phyloP scores from a whole-genome alignment of 2,888 invertebrate genomes.

The Minunthozetes semirufus region DNA sequence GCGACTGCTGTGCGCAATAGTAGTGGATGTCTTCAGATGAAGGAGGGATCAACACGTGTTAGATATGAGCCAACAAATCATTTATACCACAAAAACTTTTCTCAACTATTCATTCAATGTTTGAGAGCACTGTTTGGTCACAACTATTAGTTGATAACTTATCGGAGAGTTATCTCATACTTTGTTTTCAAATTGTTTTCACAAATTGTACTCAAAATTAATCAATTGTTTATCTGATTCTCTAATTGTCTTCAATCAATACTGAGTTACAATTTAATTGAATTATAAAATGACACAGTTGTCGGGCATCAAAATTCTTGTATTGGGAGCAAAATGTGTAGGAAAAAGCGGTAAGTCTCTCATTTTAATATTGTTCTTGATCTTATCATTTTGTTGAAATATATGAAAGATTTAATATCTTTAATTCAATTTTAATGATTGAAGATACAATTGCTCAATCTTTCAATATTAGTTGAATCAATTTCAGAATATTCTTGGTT shows the following conservation, averaged over 20 bases:
- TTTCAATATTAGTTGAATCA: not conserved
- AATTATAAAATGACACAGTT: conserved; percentile 30
- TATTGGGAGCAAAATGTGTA: conserved; percentile 30
- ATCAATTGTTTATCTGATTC: not conserved
- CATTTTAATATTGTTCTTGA: not conserved
- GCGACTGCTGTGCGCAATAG: conserved; percentile 10
- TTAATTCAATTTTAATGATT: too few relatives aligned
- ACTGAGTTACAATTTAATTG: not conserved
- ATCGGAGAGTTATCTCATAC: not conserved
- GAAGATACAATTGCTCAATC: too few relatives aligned
- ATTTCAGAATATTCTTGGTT: not conserved
- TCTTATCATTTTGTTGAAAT: too few relatives aligned
- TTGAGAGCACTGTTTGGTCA: not conserved
- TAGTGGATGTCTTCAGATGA: not conserved
- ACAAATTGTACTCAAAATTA: not conserved
- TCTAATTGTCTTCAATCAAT: not conserved
- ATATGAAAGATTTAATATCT: too few relatives aligned
- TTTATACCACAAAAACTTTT: not conserved
- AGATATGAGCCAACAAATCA: not conserved
- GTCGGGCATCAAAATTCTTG: conserved; percentile 27
- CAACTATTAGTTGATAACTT: not conserved
- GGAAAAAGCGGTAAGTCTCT: conserved; percentile 32
- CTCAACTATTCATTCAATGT: not conserved
- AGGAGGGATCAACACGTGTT: conserved; percentile 27
- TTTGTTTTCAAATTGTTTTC: not conserved